Conservation (phyloP, 2,888 invertebrate species). For the Sminthurinus aureus region DNA sequence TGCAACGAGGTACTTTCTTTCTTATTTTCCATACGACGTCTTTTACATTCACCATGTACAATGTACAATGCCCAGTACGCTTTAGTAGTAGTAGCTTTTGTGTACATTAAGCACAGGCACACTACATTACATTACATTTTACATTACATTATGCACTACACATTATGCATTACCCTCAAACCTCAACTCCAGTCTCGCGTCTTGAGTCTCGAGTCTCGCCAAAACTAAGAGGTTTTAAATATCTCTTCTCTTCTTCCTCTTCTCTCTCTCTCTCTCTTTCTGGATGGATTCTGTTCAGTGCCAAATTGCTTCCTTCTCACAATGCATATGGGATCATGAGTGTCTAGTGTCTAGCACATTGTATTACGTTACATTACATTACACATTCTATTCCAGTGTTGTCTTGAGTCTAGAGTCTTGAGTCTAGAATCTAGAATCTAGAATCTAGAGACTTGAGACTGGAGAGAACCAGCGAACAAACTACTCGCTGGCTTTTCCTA, state of each 20-base stretch:
- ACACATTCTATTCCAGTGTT: neutral
- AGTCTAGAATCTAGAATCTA: no score
- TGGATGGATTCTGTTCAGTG: conserved; percentile 26
- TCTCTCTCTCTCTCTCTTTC: neutral
- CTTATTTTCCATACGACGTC: neutral
- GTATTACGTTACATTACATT: no score
- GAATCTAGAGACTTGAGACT: conserved; percentile 13
- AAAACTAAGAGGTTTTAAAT: conserved; percentile 46
- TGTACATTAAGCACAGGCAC: neutral
- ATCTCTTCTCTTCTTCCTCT: conserved; percentile 17
- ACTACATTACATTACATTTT: no score
- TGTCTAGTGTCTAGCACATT: neutral
- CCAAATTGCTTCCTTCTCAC: conserved; percentile 36
- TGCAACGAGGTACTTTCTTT: neutral
- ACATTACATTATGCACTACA: no score
- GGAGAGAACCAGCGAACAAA: conserved; percentile 16
- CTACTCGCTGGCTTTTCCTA: conserved; percentile 40
- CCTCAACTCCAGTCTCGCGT: neutral
- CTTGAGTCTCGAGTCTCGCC: neutral
- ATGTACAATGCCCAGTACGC: no score
- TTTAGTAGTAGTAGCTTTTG: no score
- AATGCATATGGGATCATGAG: neutral
- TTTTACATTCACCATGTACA: neutral
- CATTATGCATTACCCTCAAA: no score
- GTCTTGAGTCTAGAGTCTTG: neutral